phyloP scores from a whole-genome alignment of 1,140 invertebrate genomes.

The Akabosia matsudoensis region DNA sequence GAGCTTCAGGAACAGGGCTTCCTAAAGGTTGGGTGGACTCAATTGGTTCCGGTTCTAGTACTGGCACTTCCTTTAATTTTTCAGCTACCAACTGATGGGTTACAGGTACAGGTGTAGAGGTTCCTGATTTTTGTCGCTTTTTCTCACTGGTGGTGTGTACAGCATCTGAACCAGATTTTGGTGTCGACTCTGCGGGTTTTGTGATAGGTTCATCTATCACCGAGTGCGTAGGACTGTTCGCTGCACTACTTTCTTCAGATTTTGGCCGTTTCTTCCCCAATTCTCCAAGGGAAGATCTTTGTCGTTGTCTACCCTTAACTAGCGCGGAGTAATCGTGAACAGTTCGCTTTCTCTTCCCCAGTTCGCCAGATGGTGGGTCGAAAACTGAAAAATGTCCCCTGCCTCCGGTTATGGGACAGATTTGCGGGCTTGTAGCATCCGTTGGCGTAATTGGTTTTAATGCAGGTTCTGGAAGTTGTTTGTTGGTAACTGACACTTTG shows the following conservation, averaged over 20 bases:
- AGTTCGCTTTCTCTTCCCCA: constrained; percentile 41
- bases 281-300: background rate
- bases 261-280: background rate
- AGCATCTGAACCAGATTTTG: background rate
- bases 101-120: background rate
- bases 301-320: constrained; percentile 32
- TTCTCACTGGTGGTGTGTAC: background rate
- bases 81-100: background rate
- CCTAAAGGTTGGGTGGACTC: no score
- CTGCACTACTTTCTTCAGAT: background rate
- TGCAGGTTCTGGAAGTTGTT: no score
- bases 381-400: constrained; percentile 14
- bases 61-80: background rate
- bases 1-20: no score
- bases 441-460: background rate
- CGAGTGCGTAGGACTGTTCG: background rate
- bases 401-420: background rate
- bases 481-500: no score
- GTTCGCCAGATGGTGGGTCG: background rate
- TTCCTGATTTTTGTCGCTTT: background rate
- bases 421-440: no score
- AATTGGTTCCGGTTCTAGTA: background rate
- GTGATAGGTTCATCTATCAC: background rate
- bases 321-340: constrained; percentile 43
- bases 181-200: background rate